Evolutionary conservation across 2,888 invertebrate genomes (phyloP).

Genomic region (Drosophila mercatorum): DNA sequence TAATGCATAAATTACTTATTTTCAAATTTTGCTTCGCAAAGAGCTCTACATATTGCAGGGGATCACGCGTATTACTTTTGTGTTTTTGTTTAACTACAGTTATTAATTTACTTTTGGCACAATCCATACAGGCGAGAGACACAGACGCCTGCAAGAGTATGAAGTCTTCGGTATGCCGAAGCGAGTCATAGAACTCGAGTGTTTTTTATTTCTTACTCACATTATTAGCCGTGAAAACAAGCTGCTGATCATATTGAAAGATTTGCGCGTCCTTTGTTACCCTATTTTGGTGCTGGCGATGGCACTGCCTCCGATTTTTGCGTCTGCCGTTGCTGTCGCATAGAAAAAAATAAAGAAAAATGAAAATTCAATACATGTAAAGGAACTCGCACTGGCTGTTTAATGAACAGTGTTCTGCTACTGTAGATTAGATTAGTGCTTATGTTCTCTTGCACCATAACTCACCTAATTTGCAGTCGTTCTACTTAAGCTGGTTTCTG

Average conservation of each 20-base stretch:
- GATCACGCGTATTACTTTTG: no score
- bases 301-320: not conserved
- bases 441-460: conserved; percentile 28
- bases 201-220: conserved; percentile 75
- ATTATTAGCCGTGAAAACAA: conserved; percentile 83
- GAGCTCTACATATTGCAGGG: no score
- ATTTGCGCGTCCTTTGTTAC: conserved; percentile 42
- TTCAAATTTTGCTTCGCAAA: not conserved
- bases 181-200: not conserved
- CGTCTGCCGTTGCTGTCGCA: conserved; percentile 7
- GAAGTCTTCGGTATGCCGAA: conserved; percentile 26
- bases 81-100: not conserved
- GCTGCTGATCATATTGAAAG: conserved; percentile 82
- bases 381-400: not conserved
- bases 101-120: not conserved
- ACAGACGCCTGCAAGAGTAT: conserved; percentile 40
- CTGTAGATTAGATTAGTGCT: conserved; percentile 32
- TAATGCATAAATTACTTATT: not conserved
- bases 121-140: not conserved
- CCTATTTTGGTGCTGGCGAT: not conserved
- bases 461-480: conserved; percentile 8
- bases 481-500: conserved; percentile 8
- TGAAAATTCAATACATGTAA: conserved; percentile 45
- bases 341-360: conserved; percentile 7
- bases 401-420: conserved; percentile 27